These are phyloP conservation scores for Monomorium pharaonis DNA, from an alignment of 1,140 invertebrate species.

Conservation along the genomic window DNA sequence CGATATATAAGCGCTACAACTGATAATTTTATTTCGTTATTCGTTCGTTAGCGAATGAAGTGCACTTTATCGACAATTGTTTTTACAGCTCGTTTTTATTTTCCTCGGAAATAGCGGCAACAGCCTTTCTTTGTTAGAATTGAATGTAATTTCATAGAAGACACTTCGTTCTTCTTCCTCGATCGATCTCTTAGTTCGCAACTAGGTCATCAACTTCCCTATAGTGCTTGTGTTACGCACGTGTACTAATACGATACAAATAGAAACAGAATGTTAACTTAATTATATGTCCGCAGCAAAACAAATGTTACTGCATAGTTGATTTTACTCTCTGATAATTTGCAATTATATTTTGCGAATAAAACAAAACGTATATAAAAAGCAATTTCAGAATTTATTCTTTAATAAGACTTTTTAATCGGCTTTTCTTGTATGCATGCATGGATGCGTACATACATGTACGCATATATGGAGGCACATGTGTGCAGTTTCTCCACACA, in stretches of 20 bases:
- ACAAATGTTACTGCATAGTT: neutral
- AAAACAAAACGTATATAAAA: neutral
- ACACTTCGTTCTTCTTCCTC: conserved; percentile 23
- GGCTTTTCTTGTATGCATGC: neutral
- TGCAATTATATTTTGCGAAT: neutral
- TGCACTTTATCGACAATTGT: conserved; percentile 19
- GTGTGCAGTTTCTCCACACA: neutral
- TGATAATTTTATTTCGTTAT: conserved; percentile 44
- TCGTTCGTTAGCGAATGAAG: conserved; percentile 4
- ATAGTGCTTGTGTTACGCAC: conserved; percentile 6
- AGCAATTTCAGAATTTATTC: neutral
- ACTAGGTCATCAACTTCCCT: conserved; percentile 39
- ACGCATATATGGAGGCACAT: neutral
- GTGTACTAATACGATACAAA: conserved; percentile 16
- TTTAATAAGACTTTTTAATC: conserved; percentile 6
- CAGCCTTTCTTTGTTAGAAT: conserved; percentile 34
- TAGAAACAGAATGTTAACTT: conserved; percentile 47
- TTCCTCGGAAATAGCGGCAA: conserved; percentile 1
- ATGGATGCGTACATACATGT: neutral
- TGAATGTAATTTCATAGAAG: conserved; percentile 57
- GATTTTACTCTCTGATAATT: conserved; percentile 20
- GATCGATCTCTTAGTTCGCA: conserved; percentile 50
- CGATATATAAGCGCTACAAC: conserved; percentile 31
- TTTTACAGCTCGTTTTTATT: conserved; percentile 20
- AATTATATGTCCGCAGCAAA: conserved; percentile 28